A percentile compares a stretch with the other conserved stretches of the same genome.
Evolutionary conservation across 2,113 vertebrate genomes (phyloP).

Genomic region (Ctenodactylus gundi): DNA sequence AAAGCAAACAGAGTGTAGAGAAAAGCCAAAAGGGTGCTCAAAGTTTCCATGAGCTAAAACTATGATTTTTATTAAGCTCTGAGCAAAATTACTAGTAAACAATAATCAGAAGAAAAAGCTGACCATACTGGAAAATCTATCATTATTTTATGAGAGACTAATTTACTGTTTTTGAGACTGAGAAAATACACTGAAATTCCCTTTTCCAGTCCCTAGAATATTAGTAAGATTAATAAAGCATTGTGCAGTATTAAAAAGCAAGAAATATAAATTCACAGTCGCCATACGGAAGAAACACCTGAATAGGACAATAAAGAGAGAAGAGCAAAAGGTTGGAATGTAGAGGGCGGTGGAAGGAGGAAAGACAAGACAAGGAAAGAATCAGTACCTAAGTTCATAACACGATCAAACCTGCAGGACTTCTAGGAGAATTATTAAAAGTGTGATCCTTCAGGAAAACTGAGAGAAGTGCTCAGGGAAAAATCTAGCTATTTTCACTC

Average conservation of each 20-base stretch:
- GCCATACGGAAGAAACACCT: neutral
- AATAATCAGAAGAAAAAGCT: slow-evolving; percentile 50
- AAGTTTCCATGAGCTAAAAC: neutral
- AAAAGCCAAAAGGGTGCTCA: slow-evolving; percentile 32
- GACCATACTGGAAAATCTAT: neutral
- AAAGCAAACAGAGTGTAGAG: slow-evolving; percentile 48
- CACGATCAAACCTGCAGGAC: neutral
- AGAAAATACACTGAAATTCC: neutral
- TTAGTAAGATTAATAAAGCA: slow-evolving; percentile 34
- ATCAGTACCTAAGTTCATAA: neutral
- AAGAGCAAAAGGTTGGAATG: neutral
- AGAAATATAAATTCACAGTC: slow-evolving; percentile 16
- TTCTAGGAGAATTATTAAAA: slow-evolving; percentile 42
- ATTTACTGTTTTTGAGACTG: slow-evolving; percentile 6
- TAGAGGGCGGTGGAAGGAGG: neutral
- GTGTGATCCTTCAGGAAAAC: neutral
- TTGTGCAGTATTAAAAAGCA: slow-evolving; percentile 24
- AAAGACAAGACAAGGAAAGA: slow-evolving; percentile 25
- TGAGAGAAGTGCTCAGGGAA: slow-evolving; percentile 18
- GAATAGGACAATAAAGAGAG: neutral
- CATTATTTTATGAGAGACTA: slow-evolving; percentile 29
- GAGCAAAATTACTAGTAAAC: slow-evolving; percentile 43
- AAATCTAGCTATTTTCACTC: slow-evolving; percentile 21
- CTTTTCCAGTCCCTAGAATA: slow-evolving; percentile 8
- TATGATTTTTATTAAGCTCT: slow-evolving; percentile 11